These are phyloP conservation scores for Oxyura jamaicensis DNA, from an alignment of 2,113 vertebrate species.

Conservation along the genomic window DNA sequence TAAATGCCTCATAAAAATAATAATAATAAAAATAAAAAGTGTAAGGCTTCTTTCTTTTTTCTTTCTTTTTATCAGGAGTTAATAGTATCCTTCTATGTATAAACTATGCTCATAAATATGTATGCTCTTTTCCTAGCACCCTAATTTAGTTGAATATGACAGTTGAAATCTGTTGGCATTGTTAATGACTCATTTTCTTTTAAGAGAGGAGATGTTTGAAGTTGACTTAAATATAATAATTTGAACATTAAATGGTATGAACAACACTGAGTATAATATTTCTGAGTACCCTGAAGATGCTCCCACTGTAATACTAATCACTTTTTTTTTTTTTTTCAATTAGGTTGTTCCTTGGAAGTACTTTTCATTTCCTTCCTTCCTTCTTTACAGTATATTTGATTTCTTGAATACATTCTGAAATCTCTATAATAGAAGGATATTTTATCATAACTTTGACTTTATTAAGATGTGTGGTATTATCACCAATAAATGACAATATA, in stretches of 20 bases:
- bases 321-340: neutral
- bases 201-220: conserved; percentile 27
- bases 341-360: neutral
- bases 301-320: neutral
- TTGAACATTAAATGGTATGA: conserved; percentile 3
- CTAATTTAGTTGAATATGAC: conserved; percentile 10
- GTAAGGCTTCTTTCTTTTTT: neutral
- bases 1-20: neutral
- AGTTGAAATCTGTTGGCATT: conserved; percentile 16
- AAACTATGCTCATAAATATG: conserved; percentile 40
- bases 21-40: neutral
- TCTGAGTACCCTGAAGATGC: neutral
- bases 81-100: neutral
- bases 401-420: neutral
- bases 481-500: neutral
- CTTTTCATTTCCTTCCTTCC: neutral
- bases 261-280: neutral
- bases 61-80: neutral
- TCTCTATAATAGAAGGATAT: neutral
- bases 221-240: conserved; percentile 18
- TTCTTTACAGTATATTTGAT: neutral
- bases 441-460: neutral
- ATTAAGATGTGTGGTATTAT: neutral
- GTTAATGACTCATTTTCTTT: conserved; percentile 50
- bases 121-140: neutral